Conservation (phyloP, 1,140 invertebrate genomes). For the Drosophila bifasciata region DNA sequence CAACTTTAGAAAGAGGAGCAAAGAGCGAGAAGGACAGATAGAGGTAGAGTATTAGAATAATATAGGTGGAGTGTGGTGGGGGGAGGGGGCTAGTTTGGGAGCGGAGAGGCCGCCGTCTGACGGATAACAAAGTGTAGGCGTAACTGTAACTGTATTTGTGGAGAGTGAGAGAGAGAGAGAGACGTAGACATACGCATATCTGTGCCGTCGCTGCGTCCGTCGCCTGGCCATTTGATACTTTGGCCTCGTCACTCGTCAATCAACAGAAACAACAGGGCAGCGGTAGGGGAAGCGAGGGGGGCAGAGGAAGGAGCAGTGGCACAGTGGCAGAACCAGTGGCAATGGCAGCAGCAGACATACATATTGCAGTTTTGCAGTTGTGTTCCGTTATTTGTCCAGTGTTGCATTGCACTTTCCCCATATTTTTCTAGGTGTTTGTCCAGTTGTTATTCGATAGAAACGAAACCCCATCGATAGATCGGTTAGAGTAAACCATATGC, state of each 20-base stretch:
- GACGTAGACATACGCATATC: constrained; percentile 48
- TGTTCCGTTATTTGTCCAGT: constrained; percentile 35
- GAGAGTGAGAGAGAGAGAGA: no score
- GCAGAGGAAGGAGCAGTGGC: constrained; percentile 3
- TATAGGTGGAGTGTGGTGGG: neutral
- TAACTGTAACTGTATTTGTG: constrained; percentile 42
- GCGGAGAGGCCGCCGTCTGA: neutral
- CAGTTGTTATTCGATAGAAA: constrained; percentile 74
- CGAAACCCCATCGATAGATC: constrained; percentile 34
- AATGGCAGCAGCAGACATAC: constrained; percentile 14
- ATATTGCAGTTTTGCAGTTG: constrained; percentile 46
- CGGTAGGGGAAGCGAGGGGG: neutral
- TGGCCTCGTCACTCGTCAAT: constrained; percentile 69
- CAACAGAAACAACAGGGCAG: constrained; percentile 19
- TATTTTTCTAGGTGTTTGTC: constrained; percentile 46
- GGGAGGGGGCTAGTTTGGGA: neutral
- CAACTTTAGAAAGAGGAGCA: constrained; percentile 38
- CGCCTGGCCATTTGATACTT: constrained; percentile 73
- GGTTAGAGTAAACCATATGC: constrained; percentile 66
- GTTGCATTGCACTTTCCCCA: constrained; percentile 62
- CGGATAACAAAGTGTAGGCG: constrained; percentile 50
- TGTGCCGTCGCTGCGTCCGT: constrained; percentile 50
- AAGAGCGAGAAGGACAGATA: neutral
- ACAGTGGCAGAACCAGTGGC: neutral
- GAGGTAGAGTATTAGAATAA: neutral